A percentile compares a stretch with the other conserved stretches of the same genome.
Evolutionary conservation across 2,888 invertebrate genomes (phyloP).

Genomic region (Brachypalpus laphriformis): DNA sequence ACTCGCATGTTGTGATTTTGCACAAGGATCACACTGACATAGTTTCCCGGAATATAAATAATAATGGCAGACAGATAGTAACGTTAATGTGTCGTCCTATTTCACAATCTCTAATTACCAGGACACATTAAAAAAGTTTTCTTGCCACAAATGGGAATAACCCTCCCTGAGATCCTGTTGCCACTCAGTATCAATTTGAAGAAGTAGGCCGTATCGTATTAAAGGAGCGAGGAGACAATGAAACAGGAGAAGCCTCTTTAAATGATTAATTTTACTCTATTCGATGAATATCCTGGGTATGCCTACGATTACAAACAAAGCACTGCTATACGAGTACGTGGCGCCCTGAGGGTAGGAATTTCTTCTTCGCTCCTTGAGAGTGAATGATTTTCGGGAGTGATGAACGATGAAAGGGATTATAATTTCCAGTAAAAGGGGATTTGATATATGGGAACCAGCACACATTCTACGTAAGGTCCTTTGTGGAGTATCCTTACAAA

Average conservation of each 20-base stretch:
- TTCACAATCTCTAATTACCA: slow-evolving; percentile 67
- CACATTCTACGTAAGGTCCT: slow-evolving; percentile 2
- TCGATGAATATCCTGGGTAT: slow-evolving; percentile 49
- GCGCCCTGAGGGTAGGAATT: slow-evolving; percentile 16
- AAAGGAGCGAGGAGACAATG: slow-evolving; percentile 51
- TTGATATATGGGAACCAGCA: slow-evolving; percentile 42
- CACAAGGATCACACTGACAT: slow-evolving; percentile 30
- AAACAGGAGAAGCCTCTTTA: slow-evolving; percentile 61
- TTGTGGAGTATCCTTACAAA: slow-evolving; percentile 19
- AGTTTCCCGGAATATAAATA: slow-evolving; percentile 56
- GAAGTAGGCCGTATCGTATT: slow-evolving; percentile 38
- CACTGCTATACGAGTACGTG: not conserved
- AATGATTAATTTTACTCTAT: slow-evolving; percentile 61
- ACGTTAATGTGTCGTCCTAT: slow-evolving; percentile 55
- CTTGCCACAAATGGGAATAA: slow-evolving; percentile 29
- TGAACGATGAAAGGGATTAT: slow-evolving; percentile 66
- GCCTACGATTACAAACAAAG: slow-evolving; percentile 31
- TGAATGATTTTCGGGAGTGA: slow-evolving; percentile 58
- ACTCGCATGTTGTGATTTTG: slow-evolving; percentile 59
- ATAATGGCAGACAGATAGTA: slow-evolving; percentile 52
- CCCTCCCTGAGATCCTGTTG: slow-evolving; percentile 10
- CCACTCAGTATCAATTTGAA: slow-evolving; percentile 22
- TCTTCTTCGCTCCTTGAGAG: slow-evolving; percentile 40
- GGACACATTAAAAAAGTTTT: slow-evolving; percentile 51
- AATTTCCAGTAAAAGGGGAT: slow-evolving; percentile 54